Evolutionary conservation across 2,113 vertebrate species (phyloP).

Genomic region (Tragelaphus scriptus): DNA sequence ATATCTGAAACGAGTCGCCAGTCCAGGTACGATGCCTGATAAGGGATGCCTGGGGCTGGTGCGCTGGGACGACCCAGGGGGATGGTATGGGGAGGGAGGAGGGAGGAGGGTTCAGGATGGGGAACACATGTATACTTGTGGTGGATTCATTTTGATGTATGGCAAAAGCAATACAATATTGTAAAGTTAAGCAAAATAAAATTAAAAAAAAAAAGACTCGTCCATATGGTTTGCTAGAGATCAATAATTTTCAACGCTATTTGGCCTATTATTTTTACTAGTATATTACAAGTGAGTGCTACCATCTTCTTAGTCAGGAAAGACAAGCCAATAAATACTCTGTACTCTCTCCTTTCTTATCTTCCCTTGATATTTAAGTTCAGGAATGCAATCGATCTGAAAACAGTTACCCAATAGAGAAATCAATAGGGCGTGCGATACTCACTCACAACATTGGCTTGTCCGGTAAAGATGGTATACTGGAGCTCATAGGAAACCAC

Average conservation of each 20-base stretch:
- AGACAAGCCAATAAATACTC: not conserved
- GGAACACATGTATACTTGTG: too few relatives aligned
- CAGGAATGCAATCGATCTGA: not conserved
- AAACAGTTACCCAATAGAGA: not conserved
- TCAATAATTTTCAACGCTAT: not conserved
- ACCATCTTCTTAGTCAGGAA: not conserved
- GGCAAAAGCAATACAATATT: too few relatives aligned
- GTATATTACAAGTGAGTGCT: not conserved
- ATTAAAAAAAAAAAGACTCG: not conserved
- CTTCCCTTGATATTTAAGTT: not conserved
- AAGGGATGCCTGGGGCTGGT: too few relatives aligned
- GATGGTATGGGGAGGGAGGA: too few relatives aligned
- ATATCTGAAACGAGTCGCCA: too few relatives aligned
- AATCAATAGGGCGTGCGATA: slow-evolving; percentile 55
- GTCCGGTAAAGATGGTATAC: slow-evolving; percentile 97
- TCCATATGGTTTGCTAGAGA: not conserved
- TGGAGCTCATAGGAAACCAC: slow-evolving; percentile 98
- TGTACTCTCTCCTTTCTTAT: not conserved
- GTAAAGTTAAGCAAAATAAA: too few relatives aligned
- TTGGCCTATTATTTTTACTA: slow-evolving; percentile 13
- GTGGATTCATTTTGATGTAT: too few relatives aligned
- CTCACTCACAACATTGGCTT: slow-evolving; percentile 98
- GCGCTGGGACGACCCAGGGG: too few relatives aligned
- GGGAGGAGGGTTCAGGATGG: too few relatives aligned
- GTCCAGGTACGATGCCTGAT: too few relatives aligned